A percentile compares a stretch with the other conserved stretches of the same genome.
Evolutionary conservation across 2,888 invertebrate species (phyloP).

Genomic region (Philereme vetulata): DNA sequence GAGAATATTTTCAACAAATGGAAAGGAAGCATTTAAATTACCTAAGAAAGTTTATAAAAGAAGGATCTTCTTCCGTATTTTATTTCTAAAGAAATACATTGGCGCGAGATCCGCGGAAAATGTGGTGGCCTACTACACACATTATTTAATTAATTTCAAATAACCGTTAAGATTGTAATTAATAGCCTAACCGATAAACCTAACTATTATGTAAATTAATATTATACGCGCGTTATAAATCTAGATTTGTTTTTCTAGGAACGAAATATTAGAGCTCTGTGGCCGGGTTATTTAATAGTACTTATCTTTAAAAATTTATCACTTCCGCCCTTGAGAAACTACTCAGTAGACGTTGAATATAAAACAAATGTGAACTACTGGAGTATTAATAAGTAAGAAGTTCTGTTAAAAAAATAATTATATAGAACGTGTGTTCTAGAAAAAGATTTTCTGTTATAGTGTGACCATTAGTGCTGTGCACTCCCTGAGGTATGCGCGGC

Average conservation of each 20-base stretch:
- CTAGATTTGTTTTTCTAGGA: slow-evolving; percentile 31
- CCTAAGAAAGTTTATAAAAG: slow-evolving; percentile 5
- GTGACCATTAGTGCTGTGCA: no score
- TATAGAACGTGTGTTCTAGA: no score
- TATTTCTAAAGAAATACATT: slow-evolving; percentile 3
- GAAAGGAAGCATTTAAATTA: slow-evolving; percentile 11
- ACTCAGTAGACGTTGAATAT: slow-evolving; percentile 1
- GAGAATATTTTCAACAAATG: slow-evolving; percentile 25
- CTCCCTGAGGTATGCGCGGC: no score
- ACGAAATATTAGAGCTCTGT: slow-evolving; percentile 21
- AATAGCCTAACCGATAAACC: slow-evolving; percentile 46
- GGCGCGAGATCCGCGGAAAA: slow-evolving; percentile 10
- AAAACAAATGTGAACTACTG: neutral
- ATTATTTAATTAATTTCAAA: slow-evolving; percentile 31
- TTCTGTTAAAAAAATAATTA: no score
- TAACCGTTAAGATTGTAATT: slow-evolving; percentile 31
- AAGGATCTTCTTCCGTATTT: slow-evolving; percentile 6
- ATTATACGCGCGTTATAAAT: slow-evolving; percentile 33
- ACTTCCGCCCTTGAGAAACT: slow-evolving; percentile 23
- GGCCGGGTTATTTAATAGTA: slow-evolving; percentile 17
- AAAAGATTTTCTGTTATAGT: no score
- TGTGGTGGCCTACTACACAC: slow-evolving; percentile 16
- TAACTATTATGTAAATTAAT: slow-evolving; percentile 40
- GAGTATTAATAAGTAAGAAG: no score
- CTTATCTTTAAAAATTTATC: slow-evolving; percentile 13